Base-by-base conservation (phyloP, 2,888 invertebrate genomes). In the Ormia ochracea region DNA sequence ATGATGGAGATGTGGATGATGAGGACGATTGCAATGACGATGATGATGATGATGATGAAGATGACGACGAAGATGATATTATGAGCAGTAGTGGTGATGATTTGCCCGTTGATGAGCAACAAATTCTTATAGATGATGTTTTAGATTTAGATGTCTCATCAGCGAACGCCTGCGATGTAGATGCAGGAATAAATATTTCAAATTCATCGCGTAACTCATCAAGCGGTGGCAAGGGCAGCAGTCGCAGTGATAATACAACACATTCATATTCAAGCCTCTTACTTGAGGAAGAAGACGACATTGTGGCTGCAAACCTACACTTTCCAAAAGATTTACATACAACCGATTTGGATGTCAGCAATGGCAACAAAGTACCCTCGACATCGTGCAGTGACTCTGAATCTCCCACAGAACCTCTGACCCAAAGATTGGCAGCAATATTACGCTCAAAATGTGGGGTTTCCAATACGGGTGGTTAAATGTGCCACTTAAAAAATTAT, bases 351-450 rank as follows among this genome's bases (percentile, higher is more conserved):
- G 89, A 89, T 78, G 85, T 90, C 2, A 89, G 89, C 82, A 89
- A 89, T 85, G 89, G 89, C 88, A 90, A 90, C 73, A 90, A 88
- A 82, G 81, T 89, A 26, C 85, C 86, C 17, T 88, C 90, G 36
- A 85, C 89, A 36, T 90, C 90, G 3, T 90, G 90, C 85, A 90
- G 90, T 81, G 89, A 90, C 59, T 90, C 89, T 19, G 89, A 90
- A 73, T 90, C 89, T 6, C 89, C 89, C 65, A 90, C 89, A 69
- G 89, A 90, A 80, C 89, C 89, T 43, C 83, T 90, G 26, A 90
- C 89, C 10, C 89, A 90, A 76, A 86, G 90, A 31, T 82, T 90
- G 79, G 90, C 88, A 4, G 90, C 90, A 63, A 90, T 90, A 38
- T 82, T 90, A 38, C 86, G 87, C 36, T 89, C 89, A 56, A 90